Conservation (phyloP, 2,888 invertebrate genomes). For the Clistopyga incitator region DNA sequence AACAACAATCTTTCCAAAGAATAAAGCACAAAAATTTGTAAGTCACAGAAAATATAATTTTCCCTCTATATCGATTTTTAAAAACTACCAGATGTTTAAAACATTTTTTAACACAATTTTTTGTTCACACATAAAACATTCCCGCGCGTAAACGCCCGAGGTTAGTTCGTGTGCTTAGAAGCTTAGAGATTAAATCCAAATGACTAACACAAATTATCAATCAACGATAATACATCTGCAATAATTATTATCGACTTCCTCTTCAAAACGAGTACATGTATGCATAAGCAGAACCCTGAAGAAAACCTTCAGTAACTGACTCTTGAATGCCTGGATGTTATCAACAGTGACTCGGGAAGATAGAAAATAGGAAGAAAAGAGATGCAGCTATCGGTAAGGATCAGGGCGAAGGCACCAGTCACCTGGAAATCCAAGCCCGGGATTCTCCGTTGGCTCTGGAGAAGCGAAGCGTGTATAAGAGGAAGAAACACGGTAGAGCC, state of each 20-base stretch:
- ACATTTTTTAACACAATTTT: too few species aligned
- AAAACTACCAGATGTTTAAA: too few species aligned
- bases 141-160: too few species aligned
- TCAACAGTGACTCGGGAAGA: conserved; percentile 3
- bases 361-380: conserved; percentile 23
- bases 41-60: too few species aligned
- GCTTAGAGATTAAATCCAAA: neutral
- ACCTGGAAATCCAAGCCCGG: conserved; percentile 39
- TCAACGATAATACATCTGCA: neutral
- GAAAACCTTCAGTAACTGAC: neutral
- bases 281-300: neutral
- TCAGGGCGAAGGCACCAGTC: conserved; percentile 34
- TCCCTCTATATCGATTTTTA: too few species aligned
- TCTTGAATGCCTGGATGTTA: conserved; percentile 8
- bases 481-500: conserved; percentile 28
- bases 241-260: neutral
- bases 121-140: too few species aligned
- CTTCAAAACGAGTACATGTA: conserved; percentile 1
- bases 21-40: too few species aligned
- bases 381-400: conserved; percentile 28
- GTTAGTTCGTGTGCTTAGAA: too few species aligned
- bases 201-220: neutral
- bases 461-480: conserved; percentile 36
- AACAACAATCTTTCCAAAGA: too few species aligned
- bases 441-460: conserved; percentile 2